Percentiles rank a stretch among this genome's conserved stretches.
Conservation (phyloP, 2,888 invertebrate species). For the Sphaerophoria taeniata region DNA sequence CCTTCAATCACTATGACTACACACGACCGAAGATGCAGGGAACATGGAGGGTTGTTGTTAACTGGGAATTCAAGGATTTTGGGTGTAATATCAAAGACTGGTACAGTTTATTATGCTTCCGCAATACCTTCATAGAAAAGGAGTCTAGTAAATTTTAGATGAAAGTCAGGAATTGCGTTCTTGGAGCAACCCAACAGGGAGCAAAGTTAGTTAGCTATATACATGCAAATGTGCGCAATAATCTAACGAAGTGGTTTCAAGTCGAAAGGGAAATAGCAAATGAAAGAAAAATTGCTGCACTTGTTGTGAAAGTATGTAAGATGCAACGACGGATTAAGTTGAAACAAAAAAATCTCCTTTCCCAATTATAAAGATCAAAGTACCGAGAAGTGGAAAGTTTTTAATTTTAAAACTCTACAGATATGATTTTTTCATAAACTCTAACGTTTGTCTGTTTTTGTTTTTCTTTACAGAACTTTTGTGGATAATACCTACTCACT, state of each 20-base stretch:
- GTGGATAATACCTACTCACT: slow-evolving; percentile 93
- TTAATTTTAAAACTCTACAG: background rate
- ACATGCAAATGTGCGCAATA: slow-evolving; percentile 28
- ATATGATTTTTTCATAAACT: background rate
- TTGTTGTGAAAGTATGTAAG: background rate
- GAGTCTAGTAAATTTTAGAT: background rate
- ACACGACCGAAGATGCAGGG: background rate
- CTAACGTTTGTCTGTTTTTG: too few relatives aligned
- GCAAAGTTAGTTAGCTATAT: slow-evolving; percentile 16
- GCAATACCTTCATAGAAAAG: background rate
- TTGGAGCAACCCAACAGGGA: background rate
- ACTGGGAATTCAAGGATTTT: slow-evolving; percentile 28
- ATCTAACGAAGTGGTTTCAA: slow-evolving; percentile 26
- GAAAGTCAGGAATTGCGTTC: slow-evolving; percentile 33
- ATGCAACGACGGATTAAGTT: background rate
- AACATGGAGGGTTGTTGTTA: background rate
- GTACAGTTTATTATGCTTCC: slow-evolving; percentile 1
- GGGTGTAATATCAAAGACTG: background rate
- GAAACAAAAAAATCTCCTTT: too few relatives aligned
- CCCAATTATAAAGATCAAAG: too few relatives aligned
- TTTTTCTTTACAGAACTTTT: slow-evolving; percentile 85
- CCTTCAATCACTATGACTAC: slow-evolving; percentile 59
- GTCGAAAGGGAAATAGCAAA: background rate
- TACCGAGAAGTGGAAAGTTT: too few relatives aligned
- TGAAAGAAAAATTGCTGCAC: background rate